These are phyloP conservation scores for Ectemnius cavifrons DNA, from an alignment of 2,888 invertebrate genomes.

Conservation along the genomic window DNA sequence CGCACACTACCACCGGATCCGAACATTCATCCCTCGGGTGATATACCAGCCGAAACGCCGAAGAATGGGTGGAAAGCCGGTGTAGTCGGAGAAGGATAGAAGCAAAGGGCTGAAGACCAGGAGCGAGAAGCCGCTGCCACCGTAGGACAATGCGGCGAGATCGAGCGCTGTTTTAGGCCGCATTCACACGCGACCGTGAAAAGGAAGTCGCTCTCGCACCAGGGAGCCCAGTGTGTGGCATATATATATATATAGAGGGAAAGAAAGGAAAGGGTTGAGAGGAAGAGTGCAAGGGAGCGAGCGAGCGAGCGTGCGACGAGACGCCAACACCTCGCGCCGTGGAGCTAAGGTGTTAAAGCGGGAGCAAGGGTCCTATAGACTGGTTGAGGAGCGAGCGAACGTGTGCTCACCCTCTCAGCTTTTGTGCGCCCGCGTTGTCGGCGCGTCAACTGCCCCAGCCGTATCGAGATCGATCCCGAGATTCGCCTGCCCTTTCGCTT, in stretches of 20 bases:
- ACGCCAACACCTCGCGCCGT: constrained; percentile 63
- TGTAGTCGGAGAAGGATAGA: constrained; percentile 6
- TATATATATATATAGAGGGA: too few relatives aligned
- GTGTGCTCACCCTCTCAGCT: constrained; percentile 20
- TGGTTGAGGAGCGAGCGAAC: not conserved
- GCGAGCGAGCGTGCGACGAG: constrained; percentile 59
- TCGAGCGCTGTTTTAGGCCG: constrained; percentile 61
- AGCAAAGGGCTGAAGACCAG: constrained; percentile 19
- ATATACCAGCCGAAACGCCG: constrained; percentile 15
- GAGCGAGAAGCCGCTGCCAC: constrained; percentile 37
- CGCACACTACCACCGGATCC: constrained; percentile 47
- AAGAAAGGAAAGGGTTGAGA: constrained; percentile 29
- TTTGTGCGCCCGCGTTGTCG: constrained; percentile 40
- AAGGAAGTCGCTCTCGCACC: constrained; percentile 55
- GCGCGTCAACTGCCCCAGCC: constrained; percentile 26
- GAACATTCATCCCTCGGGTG: constrained; percentile 61
- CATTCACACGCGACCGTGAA: constrained; percentile 72
- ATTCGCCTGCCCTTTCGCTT: not conserved
- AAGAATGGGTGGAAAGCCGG: not conserved
- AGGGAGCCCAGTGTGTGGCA: too few relatives aligned
- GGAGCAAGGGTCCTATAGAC: constrained; percentile 21
- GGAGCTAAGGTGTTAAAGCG: constrained; percentile 42
- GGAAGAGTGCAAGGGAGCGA: constrained; percentile 47
- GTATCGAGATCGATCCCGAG: constrained; percentile 48
- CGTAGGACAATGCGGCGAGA: constrained; percentile 60